phyloP scores from a whole-genome alignment of 2,113 vertebrate species.

The Myrmecophaga tridactyla region DNA sequence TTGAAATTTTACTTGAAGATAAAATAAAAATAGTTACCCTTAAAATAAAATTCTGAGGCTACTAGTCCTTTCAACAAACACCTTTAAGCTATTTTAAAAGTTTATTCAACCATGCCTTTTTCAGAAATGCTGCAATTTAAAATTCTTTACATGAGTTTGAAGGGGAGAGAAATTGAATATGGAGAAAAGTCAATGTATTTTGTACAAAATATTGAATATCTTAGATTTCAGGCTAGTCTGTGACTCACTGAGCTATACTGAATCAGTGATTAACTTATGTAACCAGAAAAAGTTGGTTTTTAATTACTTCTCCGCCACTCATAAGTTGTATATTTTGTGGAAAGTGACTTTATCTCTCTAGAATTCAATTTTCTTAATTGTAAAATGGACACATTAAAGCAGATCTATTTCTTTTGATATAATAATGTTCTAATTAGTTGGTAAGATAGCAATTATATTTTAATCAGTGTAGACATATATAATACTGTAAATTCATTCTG shows the following conservation, averaged over 20 bases:
- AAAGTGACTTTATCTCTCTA: not conserved
- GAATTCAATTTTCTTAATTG: not conserved
- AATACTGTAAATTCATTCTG: not conserved
- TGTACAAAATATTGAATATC: conserved; percentile 17
- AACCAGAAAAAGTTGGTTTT: not conserved
- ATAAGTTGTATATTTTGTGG: not conserved
- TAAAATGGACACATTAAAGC: not conserved
- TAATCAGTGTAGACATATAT: not conserved
- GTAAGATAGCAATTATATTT: not conserved
- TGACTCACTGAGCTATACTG: not conserved
- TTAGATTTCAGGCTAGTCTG: not conserved
- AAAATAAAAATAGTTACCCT: not conserved
- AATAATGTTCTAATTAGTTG: not conserved
- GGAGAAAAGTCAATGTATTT: not conserved
- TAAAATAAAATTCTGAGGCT: not conserved
- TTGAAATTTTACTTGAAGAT: not conserved
- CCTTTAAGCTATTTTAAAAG: not conserved
- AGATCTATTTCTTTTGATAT: not conserved
- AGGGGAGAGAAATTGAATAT: not conserved
- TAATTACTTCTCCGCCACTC: not conserved
- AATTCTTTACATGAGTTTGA: not conserved
- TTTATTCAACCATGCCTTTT: not conserved
- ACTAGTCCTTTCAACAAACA: not conserved
- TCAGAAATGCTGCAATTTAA: not conserved
- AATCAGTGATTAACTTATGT: not conserved